These are phyloP conservation scores for Lacerta bilineata DNA, from an alignment of 2,797 vertebrate species.

Conservation along the genomic window DNA sequence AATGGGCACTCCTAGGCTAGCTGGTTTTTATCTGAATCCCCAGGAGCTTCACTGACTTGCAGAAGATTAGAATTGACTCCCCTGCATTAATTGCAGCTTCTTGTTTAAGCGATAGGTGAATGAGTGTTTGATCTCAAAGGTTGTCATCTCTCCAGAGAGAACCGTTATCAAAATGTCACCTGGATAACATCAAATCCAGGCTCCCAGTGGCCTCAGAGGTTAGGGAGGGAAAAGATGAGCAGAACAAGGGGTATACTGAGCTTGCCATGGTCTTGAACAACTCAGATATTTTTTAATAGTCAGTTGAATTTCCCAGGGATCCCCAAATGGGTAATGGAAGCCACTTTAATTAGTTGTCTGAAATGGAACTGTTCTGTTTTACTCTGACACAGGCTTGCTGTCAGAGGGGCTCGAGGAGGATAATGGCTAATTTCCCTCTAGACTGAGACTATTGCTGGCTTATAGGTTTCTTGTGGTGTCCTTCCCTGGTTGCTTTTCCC, in stretches of 20 bases:
- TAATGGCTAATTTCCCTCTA: neutral
- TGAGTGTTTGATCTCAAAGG: conserved; percentile 39
- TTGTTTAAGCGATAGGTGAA: conserved; percentile 7
- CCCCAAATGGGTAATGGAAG: conserved; percentile 8
- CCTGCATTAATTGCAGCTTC: neutral
- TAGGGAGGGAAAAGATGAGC: conserved; percentile 21
- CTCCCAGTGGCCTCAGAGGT: neutral
- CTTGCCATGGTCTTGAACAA: neutral
- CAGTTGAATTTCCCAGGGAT: neutral
- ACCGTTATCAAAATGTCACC: neutral
- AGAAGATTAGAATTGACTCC: neutral
- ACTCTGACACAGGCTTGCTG: neutral
- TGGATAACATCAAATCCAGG: neutral
- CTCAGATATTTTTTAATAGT: neutral
- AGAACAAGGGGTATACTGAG: neutral
- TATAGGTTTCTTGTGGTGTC: neutral
- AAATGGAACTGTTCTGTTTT: neutral
- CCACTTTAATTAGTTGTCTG: conserved; percentile 33
- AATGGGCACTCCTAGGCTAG: neutral
- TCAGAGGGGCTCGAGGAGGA: neutral
- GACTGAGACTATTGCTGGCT: neutral
- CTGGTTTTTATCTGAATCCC: neutral
- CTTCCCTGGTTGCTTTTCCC: neutral
- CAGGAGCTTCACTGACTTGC: neutral
- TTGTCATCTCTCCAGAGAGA: conserved; percentile 27